These are phyloP conservation scores for Amblyjoppa fuscipennis DNA, from an alignment of 2,888 invertebrate species.

Conservation along the genomic window DNA sequence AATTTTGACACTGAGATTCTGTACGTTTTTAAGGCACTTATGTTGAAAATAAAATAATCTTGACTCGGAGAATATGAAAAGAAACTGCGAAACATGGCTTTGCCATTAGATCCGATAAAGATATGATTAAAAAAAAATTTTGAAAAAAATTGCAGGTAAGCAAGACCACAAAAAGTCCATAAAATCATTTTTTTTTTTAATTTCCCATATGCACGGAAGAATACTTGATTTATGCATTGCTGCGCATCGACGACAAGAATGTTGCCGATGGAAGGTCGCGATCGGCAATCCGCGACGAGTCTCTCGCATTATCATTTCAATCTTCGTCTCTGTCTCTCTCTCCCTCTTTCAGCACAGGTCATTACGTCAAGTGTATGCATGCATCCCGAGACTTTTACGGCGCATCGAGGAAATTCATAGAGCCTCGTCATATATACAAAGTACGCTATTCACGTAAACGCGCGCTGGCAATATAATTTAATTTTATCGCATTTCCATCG, in stretches of 20 bases:
- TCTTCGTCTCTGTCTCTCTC: conserved; percentile 17
- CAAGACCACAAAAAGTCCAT: not conserved
- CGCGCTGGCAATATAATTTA: not conserved
- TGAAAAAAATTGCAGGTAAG: not conserved
- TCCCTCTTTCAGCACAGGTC: conserved; percentile 6
- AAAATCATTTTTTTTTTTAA: not conserved
- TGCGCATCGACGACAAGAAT: conserved; percentile 32
- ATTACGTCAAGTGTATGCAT: conserved; percentile 55
- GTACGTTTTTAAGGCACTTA: not conserved
- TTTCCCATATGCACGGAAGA: not conserved
- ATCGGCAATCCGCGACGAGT: conserved; percentile 22
- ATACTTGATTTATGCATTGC: conserved; percentile 21
- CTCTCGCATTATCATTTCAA: conserved; percentile 41
- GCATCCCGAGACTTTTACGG: conserved; percentile 32
- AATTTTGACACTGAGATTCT: no score
- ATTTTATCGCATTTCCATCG: not conserved
- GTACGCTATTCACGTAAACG: not conserved
- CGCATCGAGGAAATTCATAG: conserved; percentile 10
- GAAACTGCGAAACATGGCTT: not conserved
- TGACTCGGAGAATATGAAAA: not conserved
- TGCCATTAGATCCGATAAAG: not conserved
- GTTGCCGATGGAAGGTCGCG: conserved; percentile 63
- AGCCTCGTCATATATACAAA: not conserved
- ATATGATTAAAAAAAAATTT: not conserved
- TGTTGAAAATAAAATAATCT: not conserved